Evolutionary conservation across 2,888 invertebrate species (phyloP).

Genomic region (Marronus borbonicus): DNA sequence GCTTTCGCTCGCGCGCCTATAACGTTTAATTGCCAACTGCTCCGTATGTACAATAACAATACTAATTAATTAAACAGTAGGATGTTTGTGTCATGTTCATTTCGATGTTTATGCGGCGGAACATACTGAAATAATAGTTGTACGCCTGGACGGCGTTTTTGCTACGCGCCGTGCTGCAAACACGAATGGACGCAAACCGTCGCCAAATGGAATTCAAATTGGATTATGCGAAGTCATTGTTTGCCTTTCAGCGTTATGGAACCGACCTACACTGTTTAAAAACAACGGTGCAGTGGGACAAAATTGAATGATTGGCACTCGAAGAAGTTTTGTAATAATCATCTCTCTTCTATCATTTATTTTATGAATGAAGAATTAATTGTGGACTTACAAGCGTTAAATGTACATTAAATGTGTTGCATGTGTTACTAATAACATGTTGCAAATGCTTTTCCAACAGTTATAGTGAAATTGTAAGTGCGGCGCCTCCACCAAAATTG

Average conservation of each 20-base stretch:
- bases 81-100: conserved; percentile 24
- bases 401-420: too few species aligned
- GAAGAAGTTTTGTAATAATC: too few species aligned
- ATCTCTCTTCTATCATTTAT: too few species aligned
- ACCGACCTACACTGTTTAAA: too few species aligned
- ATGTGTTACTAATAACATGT: too few species aligned
- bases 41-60: conserved; percentile 26
- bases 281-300: too few species aligned
- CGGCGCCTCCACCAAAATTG: too few species aligned
- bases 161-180: background rate
- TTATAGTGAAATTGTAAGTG: too few species aligned
- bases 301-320: too few species aligned
- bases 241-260: background rate
- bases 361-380: too few species aligned
- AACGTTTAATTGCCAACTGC: conserved; percentile 25
- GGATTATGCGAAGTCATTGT: conserved; percentile 12
- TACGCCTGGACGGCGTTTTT: conserved; percentile 18
- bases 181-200: background rate
- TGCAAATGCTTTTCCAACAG: too few species aligned
- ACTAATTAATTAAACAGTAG: conserved; percentile 43
- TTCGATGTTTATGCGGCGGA: conserved; percentile 32
- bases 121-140: conserved; percentile 21
- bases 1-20: background rate
- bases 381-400: too few species aligned
- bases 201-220: conserved; percentile 30